Evolutionary conservation across 2,797 vertebrate species (phyloP).

Genomic region (Sebastes vulpes): DNA sequence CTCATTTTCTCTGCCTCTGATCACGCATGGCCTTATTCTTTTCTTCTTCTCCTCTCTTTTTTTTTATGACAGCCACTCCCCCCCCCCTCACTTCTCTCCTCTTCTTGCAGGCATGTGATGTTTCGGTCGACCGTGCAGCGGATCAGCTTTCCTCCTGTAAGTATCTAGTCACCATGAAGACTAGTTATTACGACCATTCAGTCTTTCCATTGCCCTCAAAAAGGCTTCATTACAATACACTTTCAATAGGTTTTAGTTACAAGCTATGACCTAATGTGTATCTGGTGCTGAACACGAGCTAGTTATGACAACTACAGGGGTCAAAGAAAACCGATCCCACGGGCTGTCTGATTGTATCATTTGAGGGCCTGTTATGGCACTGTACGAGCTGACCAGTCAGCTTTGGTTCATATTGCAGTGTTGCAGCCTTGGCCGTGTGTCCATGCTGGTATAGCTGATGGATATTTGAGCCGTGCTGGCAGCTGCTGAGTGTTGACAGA

Average conservation of each 20-base stretch:
- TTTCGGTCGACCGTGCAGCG: conserved; percentile 87
- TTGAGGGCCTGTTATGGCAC: conserved; percentile 58
- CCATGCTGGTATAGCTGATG: conserved; percentile 60
- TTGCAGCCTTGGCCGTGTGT: conserved; percentile 41
- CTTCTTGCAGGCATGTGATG: conserved; percentile 82
- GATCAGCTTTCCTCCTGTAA: conserved; percentile 88
- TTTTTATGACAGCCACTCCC: conserved; percentile 6
- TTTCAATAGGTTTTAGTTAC: conserved; percentile 69
- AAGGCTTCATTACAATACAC: conserved; percentile 60
- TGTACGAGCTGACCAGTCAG: conserved; percentile 50
- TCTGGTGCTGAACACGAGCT: conserved; percentile 34
- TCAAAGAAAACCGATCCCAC: conserved; percentile 49
- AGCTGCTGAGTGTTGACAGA: conserved; percentile 84
- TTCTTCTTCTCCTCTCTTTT: conserved; percentile 9
- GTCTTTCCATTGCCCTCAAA: conserved; percentile 58
- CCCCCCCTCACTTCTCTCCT: conserved; percentile 17
- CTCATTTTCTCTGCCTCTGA: conserved; percentile 46
- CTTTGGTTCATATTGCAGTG: conserved; percentile 70
- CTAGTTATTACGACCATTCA: conserved; percentile 63
- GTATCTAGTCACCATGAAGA: conserved; percentile 76
- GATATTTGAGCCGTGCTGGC: conserved; percentile 79
- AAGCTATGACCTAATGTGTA: conserved; percentile 44
- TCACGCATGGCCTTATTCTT: conserved; percentile 26
- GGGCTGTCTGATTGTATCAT: conserved; percentile 52
- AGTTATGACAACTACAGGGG: conserved; percentile 56